Percentiles rank a stretch among this genome's conserved stretches.
These are phyloP conservation scores for Isurus oxyrinchus DNA, from an alignment of 2,113 vertebrate genomes.

Conservation along the genomic window DNA sequence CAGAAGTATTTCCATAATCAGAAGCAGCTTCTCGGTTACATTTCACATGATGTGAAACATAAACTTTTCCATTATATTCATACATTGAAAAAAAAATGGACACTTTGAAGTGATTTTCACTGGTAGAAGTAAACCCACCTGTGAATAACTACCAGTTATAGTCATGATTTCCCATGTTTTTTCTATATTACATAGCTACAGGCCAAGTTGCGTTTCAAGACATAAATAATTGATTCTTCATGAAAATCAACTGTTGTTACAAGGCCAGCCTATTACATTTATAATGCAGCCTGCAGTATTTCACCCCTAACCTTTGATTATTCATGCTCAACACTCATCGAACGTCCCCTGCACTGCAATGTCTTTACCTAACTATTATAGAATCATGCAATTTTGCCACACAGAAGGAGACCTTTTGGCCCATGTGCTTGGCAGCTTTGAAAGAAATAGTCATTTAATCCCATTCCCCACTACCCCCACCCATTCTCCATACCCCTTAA, in stretches of 20 bases:
- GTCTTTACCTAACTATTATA: background rate
- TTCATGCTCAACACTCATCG: background rate
- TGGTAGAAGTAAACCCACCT: slow-evolving; percentile 13
- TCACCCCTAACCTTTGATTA: background rate
- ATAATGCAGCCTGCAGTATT: background rate
- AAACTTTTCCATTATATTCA: slow-evolving; percentile 22
- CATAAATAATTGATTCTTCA: slow-evolving; percentile 28
- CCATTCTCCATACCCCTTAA: background rate
- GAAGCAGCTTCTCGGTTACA: background rate
- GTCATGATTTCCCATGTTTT: background rate
- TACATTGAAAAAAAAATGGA: background rate
- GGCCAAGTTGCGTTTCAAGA: slow-evolving; percentile 10
- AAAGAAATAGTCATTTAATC: background rate
- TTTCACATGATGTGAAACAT: slow-evolving; percentile 5
- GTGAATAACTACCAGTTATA: background rate
- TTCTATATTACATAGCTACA: background rate
- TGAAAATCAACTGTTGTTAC: slow-evolving; percentile 23
- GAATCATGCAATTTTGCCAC: background rate
- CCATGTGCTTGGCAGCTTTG: background rate
- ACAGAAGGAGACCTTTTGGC: background rate
- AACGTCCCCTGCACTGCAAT: background rate
- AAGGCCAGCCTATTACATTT: slow-evolving; percentile 3
- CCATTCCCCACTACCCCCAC: too few species aligned
- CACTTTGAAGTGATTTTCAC: slow-evolving; percentile 26
- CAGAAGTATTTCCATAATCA: slow-evolving; percentile 4